phyloP scores from a whole-genome alignment of 2,113 vertebrate genomes.

The Neogale vison region DNA sequence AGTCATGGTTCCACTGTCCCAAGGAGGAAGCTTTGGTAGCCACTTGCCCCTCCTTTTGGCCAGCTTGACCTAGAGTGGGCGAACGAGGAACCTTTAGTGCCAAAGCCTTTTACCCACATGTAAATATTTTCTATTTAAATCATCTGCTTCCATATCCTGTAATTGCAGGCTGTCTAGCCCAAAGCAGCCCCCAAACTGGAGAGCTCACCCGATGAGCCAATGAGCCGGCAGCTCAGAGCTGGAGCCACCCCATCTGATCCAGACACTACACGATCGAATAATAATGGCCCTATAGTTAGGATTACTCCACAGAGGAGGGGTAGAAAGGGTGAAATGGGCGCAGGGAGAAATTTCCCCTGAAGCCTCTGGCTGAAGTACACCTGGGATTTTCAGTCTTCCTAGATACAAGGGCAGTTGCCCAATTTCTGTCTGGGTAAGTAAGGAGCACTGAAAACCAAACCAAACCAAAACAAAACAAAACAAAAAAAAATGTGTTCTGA shows the following conservation, averaged over 20 bases:
- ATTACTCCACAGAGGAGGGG: background rate
- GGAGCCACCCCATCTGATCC: background rate
- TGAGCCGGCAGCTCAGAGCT: background rate
- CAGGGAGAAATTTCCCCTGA: background rate
- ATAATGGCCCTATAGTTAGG: background rate
- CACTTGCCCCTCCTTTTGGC: background rate
- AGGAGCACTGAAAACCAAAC: background rate
- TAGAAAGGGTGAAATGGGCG: background rate
- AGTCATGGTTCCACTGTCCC: background rate
- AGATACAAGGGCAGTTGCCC: background rate
- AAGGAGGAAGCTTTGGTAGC: background rate
- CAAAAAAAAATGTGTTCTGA: background rate
- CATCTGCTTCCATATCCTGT: background rate
- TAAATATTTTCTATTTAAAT: conserved; percentile 59
- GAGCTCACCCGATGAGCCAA: background rate
- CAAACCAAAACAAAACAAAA: background rate
- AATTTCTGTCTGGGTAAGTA: background rate
- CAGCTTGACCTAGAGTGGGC: background rate
- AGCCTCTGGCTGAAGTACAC: background rate
- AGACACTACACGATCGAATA: background rate
- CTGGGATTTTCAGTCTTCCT: background rate
- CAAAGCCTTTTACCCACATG: background rate
- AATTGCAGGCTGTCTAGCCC: background rate
- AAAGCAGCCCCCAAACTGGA: background rate
- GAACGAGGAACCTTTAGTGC: background rate